Evolutionary conservation across 2,113 vertebrate species (phyloP), one percentile per base, ranked within the genome.

Genomic region (Passer domesticus): DNA sequence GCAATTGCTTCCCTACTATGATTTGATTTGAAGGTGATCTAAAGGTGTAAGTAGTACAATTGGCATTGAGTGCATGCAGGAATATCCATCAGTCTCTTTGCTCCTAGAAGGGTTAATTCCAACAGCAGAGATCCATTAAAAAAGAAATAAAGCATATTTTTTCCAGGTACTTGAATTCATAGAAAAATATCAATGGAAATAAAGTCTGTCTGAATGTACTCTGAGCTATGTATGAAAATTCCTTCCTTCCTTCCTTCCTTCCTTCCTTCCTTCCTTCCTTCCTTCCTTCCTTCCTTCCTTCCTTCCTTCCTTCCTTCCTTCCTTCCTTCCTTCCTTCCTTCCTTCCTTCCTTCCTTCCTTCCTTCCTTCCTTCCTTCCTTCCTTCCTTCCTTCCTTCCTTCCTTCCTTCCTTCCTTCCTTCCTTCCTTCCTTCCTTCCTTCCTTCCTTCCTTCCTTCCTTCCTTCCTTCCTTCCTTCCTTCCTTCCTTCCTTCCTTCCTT

Each of bases 11-110:
- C 43, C 33, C 67, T 80, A 67, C 44, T 89, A 62, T 11, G 35
- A 76, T 89, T 94, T 69, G 74, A 83, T 91, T 89, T 87, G 77
- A 79, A 94, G 55, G 18, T 89, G 46, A 87, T 75, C 66, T 73
- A 46, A 73, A 76, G 14, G 41, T 89, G 8, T 28, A 86, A 86
- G 62, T 35, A 73, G 17, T 33, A 78, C 5, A 75, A 49, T 5
- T 56, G 68, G 13, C 20, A 84, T 67, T 64, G 69, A 60, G 49
- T 33, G 9, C 28, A 31, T 21, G 9, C 10, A 75, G 35, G 30
- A 81, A 87, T 56, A 39, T 52, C 50, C 39, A 72, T 63, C 43
- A 81, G 19, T 27, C 8, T 84, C 14, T 87, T 87, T 75, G 27
- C 7, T 72, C 5, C 35, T 60, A 56, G n/a, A 86, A 84, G 76